Evolutionary conservation across 2,888 invertebrate genomes (phyloP).

Genomic region (Girardia tigrina): DNA sequence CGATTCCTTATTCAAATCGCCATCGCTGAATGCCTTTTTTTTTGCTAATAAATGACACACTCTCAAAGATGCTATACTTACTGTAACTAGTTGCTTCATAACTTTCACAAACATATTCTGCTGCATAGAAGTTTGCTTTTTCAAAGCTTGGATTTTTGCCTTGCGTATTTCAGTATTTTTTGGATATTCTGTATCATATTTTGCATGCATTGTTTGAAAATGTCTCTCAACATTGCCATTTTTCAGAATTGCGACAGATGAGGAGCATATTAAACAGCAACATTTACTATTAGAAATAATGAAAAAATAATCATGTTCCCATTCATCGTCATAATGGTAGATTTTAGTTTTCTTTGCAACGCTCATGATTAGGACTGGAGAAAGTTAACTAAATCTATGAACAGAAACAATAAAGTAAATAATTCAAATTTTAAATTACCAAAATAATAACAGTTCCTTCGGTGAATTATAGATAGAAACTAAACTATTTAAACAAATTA

Average conservation of each 20-base stretch:
- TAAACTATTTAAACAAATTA: no score
- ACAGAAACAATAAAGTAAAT: slow-evolving; percentile 4
- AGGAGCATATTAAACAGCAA: background rate
- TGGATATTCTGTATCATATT: slow-evolving; percentile 13
- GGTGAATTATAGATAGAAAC: no score
- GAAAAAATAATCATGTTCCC: slow-evolving; percentile 11
- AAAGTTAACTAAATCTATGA: slow-evolving; percentile 3
- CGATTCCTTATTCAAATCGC: no score
- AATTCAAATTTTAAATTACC: no score
- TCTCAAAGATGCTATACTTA: slow-evolving; percentile 8
- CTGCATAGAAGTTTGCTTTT: background rate
- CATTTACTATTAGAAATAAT: slow-evolving; percentile 12
- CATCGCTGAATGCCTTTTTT: slow-evolving; percentile 23
- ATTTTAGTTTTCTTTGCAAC: slow-evolving; percentile 1
- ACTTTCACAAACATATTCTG: slow-evolving; percentile 7
- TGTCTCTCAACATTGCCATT: background rate
- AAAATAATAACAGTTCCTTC: no score
- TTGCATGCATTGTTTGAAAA: slow-evolving; percentile 17
- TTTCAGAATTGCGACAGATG: slow-evolving; percentile 7
- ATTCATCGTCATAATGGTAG: slow-evolving; percentile 20
- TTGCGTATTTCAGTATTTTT: slow-evolving; percentile 11
- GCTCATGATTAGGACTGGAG: slow-evolving; percentile 1
- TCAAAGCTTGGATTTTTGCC: slow-evolving; percentile 16
- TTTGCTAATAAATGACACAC: slow-evolving; percentile 5
- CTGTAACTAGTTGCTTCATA: background rate